These are phyloP conservation scores for Pasiphila rectangulata DNA, from an alignment of 2,888 invertebrate species.

Conservation along the genomic window DNA sequence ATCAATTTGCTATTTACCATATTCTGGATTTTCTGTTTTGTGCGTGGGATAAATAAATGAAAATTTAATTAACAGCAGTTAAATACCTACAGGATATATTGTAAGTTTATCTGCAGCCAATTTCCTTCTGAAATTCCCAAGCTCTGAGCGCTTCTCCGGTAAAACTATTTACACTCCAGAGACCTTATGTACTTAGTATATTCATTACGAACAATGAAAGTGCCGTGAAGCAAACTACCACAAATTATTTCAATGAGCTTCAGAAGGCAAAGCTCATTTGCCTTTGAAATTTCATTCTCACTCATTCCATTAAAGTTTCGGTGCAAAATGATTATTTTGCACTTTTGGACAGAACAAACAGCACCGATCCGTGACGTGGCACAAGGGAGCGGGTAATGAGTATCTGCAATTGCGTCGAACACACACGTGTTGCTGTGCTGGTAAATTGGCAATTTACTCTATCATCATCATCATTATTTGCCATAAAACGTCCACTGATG, in stretches of 20 bases:
- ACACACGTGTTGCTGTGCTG: conserved; percentile 15
- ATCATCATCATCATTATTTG: too few species aligned
- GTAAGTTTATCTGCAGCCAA: too few species aligned
- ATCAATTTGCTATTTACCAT: too few species aligned
- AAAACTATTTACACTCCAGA: too few species aligned
- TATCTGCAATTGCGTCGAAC: conserved; percentile 27
- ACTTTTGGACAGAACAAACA: conserved; percentile 27
- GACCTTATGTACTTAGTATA: background rate
- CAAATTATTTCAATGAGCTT: conserved; percentile 3
- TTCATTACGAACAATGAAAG: background rate
- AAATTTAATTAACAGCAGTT: too few species aligned
- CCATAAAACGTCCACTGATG: too few species aligned
- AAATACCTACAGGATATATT: too few species aligned
- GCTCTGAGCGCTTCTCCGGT: too few species aligned
- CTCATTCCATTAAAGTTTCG: conserved; percentile 18
- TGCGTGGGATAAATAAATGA: too few species aligned
- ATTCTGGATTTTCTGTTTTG: too few species aligned
- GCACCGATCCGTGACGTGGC: conserved; percentile 27
- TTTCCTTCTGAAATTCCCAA: too few species aligned
- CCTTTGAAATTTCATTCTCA: conserved; percentile 17
- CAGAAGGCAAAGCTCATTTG: conserved; percentile 16
- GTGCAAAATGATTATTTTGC: conserved; percentile 20
- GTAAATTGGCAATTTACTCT: too few species aligned
- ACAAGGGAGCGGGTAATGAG: conserved; percentile 32
- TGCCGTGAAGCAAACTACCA: conserved; percentile 1